A percentile compares a stretch with the other conserved stretches of the same genome.
Conservation (phyloP, 64 coral and sea anemone species). For the Cladopsammia gracilis region DNA sequence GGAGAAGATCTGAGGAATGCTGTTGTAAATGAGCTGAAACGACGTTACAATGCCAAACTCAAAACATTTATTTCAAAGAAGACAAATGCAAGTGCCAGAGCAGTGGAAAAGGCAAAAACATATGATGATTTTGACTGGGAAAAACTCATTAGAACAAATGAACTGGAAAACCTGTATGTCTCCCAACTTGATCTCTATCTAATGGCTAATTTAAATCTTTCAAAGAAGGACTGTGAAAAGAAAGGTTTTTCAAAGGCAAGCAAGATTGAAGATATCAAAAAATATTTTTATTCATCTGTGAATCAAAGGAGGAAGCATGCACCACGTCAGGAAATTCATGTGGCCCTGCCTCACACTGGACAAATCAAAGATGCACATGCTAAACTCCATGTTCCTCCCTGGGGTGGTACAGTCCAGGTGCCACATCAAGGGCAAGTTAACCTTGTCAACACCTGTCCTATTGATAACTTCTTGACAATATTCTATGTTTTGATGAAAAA, state of each 20-base stretch:
- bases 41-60: constrained; percentile 47
- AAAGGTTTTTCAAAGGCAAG: constrained; percentile 60
- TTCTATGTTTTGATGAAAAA: constrained; percentile 45
- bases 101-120: constrained; percentile 58
- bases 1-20: constrained; percentile 54
- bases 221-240: constrained; percentile 39
- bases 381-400: constrained; percentile 56
- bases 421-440: constrained; percentile 1
- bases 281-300: constrained; percentile 47
- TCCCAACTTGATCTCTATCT: constrained; percentile 70
- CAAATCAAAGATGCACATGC: neutral
- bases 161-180: constrained; percentile 53
- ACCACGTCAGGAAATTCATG: constrained; percentile 27
- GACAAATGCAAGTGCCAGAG: constrained; percentile 64
- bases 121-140: constrained; percentile 70
- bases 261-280: constrained; percentile 63
- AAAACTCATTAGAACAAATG: constrained; percentile 51
- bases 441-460: constrained; percentile 62
- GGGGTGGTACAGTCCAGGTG: constrained; percentile 41
- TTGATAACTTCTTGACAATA: constrained; percentile 66
- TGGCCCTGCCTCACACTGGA: neutral
- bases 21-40: constrained; percentile 53
- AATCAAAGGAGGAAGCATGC: constrained; percentile 19
- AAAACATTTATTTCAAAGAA: constrained; percentile 60
- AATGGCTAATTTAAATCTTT: constrained; percentile 23